A percentile compares a stretch with the other conserved stretches of the same genome.
Evolutionary conservation across 2,888 invertebrate species (phyloP).

Genomic region (Halictus quadricinctus): DNA sequence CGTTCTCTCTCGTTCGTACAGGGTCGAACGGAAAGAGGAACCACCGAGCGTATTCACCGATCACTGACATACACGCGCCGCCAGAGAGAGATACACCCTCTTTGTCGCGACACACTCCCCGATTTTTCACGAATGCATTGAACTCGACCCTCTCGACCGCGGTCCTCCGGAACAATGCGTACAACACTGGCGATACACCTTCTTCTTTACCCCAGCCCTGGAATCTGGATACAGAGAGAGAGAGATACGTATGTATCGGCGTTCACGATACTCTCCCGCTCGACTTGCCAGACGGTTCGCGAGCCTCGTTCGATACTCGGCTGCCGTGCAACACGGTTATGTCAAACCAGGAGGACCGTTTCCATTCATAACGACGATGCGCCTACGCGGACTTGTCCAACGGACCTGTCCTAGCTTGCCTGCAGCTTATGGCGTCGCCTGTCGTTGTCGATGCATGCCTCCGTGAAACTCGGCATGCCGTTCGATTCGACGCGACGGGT

Average conservation of each 20-base stretch:
- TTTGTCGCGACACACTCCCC: conserved; percentile 15
- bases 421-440: conserved; percentile 37
- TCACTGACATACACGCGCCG: conserved; percentile 32
- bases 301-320: neutral
- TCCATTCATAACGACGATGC: conserved; percentile 55
- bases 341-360: conserved; percentile 13
- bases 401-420: conserved; percentile 14
- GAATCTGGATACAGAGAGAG: neutral
- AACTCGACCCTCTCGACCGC: conserved; percentile 30
- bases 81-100: conserved; percentile 27
- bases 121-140: conserved; percentile 42
- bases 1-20: neutral
- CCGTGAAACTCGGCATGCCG: conserved; percentile 15
- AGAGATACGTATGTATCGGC: neutral
- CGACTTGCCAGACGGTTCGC: neutral
- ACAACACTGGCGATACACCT: neutral
- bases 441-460: conserved; percentile 30
- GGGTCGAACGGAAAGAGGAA: neutral
- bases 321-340: conserved; percentile 6
- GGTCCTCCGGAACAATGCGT: neutral
- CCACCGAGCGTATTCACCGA: conserved; percentile 23
- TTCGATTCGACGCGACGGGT: neutral
- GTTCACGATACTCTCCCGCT: neutral
- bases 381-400: conserved; percentile 36
- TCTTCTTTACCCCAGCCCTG: neutral